Evolutionary conservation across 2,888 invertebrate genomes (phyloP), one percentile per base, ranked within the genome.

Genomic region (Mimas tiliae): DNA sequence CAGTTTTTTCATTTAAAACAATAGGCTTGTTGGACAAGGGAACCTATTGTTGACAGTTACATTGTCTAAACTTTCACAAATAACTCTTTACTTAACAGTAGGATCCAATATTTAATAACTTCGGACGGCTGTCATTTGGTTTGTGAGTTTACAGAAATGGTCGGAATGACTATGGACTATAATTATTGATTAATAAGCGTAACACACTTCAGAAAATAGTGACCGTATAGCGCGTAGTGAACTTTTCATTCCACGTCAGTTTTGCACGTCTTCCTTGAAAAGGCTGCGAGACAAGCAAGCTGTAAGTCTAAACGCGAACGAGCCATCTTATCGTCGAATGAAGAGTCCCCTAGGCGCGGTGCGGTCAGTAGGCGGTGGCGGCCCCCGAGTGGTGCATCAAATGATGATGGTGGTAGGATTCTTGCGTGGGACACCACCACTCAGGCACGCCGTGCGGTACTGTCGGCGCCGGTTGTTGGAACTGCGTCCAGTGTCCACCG

Each of bases 341-440:
- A 92, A 91, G 84, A 92, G 92, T 90, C 85, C 87, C 88, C 92
- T 94, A 94, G 92, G 92, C 92, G 93, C 92, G 93, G 69, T 94
- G 92, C 65, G 94, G 94, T 96, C 96, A 97, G 94, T 97, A 97
- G 64, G 96, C 96, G 68, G 96, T 95, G 67, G 96, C 96, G 52
- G 96, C 96, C 11, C 96, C 96, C 38, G 94, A 93, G 74, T 95
- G 95, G 85, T 95, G 95, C 94, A 95, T 95, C 77, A 95, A 84
- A 74, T 95, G 95, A 74, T 95, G 95, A 81, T 93, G 93, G 73
- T 93, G 89, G 72, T 90, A 93, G 62, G 91, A 95, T 75, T 93
- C 93, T 73, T 93, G 93, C 67, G 92, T 84, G 50, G 93, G 93
- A 74, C 93, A 93, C 93, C 93, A 93, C 93, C 93, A 93, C 48